A percentile compares a stretch with the other conserved stretches of the same genome.
These are phyloP conservation scores for Plebejus melissa DNA, from an alignment of 2,888 invertebrate species.

Conservation along the genomic window DNA sequence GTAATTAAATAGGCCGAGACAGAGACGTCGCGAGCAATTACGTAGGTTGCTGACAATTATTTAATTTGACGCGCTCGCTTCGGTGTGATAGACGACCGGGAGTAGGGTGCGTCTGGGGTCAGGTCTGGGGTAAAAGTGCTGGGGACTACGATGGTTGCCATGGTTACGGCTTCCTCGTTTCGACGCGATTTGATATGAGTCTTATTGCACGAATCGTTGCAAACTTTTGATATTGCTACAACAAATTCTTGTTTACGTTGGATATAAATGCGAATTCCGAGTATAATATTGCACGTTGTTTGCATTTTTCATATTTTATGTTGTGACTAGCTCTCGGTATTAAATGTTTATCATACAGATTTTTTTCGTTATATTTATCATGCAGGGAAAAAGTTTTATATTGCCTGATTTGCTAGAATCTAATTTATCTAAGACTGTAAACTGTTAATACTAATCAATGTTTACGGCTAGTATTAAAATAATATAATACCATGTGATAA, in stretches of 20 bases:
- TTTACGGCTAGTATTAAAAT: background rate
- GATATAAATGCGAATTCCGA: background rate
- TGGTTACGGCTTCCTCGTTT: conserved; percentile 51
- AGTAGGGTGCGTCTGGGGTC: conserved; percentile 41
- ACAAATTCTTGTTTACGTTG: conserved; percentile 3
- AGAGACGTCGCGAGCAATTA: conserved; percentile 15
- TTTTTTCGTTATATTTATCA: no score
- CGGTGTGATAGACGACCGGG: conserved; percentile 52
- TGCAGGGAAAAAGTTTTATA: no score
- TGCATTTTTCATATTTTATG: background rate
- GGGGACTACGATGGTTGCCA: conserved; percentile 67
- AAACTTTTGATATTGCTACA: conserved; percentile 16
- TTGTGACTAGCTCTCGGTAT: background rate
- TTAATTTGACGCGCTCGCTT: conserved; percentile 36
- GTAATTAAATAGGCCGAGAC: conserved; percentile 10
- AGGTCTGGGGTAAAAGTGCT: conserved; percentile 61
- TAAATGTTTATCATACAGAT: background rate
- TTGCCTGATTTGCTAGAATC: background rate
- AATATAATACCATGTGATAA: background rate
- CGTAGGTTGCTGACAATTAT: conserved; percentile 20
- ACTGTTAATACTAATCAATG: no score
- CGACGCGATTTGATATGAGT: conserved; percentile 54
- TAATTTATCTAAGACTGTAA: background rate
- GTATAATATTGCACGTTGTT: background rate
- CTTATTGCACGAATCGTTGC: conserved; percentile 28